Conservation (phyloP, 2,797 vertebrate species). For the Intellagama lesueurii region DNA sequence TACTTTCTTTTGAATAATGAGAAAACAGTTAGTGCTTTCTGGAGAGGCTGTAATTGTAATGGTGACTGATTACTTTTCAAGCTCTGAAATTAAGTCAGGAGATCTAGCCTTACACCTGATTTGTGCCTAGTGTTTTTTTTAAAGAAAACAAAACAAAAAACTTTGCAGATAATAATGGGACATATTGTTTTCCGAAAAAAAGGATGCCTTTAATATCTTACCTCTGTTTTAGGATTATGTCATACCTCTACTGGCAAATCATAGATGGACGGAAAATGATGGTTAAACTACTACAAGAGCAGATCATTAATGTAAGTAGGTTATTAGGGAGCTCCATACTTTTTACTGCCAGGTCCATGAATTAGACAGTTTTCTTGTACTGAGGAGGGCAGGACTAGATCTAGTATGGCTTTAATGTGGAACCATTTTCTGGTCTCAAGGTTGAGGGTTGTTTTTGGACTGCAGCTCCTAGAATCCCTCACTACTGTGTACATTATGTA, state of each 20-base stretch:
- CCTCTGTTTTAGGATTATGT: conserved; percentile 81
- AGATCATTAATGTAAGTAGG: conserved; percentile 88
- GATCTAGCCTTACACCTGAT: neutral
- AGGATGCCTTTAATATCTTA: neutral
- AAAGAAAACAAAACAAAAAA: neutral
- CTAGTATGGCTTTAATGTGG: too few relatives aligned
- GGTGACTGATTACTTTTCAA: neutral
- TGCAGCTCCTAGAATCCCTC: too few relatives aligned
- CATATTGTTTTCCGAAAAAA: neutral
- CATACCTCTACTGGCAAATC: conserved; percentile 91
- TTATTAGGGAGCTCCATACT: neutral
- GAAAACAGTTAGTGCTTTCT: neutral
- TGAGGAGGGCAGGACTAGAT: neutral
- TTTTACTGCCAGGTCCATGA: neutral
- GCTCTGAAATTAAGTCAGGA: neutral
- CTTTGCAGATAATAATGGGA: neutral
- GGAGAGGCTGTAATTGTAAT: neutral
- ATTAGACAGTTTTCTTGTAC: neutral
- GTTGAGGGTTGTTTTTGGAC: too few relatives aligned
- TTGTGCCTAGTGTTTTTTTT: neutral
- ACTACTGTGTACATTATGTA: too few relatives aligned
- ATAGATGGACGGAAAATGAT: conserved; percentile 86
- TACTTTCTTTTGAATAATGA: neutral
- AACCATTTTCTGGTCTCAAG: too few relatives aligned
- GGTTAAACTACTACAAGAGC: conserved; percentile 80